phyloP scores from a whole-genome alignment of 2,113 vertebrate species.

The Nycticryphes semicollaris region DNA sequence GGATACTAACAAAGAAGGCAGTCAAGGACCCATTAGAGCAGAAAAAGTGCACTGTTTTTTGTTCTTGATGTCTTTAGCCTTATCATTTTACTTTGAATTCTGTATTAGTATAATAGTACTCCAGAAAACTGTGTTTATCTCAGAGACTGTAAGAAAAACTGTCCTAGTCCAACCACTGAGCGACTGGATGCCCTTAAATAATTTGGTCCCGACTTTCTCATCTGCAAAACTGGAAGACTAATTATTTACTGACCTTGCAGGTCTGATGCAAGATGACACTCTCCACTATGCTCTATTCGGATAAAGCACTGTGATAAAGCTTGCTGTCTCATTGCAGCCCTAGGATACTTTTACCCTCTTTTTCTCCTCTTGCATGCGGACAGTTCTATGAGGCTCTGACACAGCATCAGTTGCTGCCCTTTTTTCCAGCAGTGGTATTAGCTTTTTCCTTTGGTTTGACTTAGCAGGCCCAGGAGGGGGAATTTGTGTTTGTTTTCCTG shows the following conservation, averaged over 20 bases:
- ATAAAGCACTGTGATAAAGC: neutral
- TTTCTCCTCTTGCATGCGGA: neutral
- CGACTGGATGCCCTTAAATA: neutral
- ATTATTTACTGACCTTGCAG: neutral
- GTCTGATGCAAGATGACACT: neutral
- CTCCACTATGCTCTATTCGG: neutral
- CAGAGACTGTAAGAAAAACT: neutral
- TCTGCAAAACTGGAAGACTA: neutral
- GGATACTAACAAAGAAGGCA: neutral
- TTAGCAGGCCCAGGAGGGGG: neutral
- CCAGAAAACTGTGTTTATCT: neutral
- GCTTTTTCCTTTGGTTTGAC: neutral
- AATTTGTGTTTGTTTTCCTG: neutral
- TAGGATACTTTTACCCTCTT: neutral
- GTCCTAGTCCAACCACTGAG: neutral
- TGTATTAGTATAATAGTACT: neutral
- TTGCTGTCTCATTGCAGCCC: neutral
- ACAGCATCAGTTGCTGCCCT: neutral
- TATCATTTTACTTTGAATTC: neutral
- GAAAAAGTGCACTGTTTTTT: neutral
- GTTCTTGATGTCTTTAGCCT: neutral
- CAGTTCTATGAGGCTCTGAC: neutral
- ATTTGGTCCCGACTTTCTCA: neutral
- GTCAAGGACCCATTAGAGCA: neutral
- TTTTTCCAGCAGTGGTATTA: neutral